Conservation (phyloP, 2,888 invertebrate species). For the Nomada lathburiana region DNA sequence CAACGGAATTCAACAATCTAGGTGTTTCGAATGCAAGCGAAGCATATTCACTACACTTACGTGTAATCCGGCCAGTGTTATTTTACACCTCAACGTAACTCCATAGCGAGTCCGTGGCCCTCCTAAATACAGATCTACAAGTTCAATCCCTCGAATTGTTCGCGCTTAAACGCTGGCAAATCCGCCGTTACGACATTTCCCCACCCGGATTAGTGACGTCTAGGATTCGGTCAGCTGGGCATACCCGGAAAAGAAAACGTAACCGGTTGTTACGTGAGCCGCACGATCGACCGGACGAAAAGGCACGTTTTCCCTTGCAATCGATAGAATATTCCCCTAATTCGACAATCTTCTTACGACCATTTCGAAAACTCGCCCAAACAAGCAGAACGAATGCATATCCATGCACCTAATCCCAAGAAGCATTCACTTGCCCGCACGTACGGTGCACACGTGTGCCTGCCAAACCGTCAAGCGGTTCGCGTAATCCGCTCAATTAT, state of each 20-base stretch:
- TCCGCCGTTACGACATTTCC: constrained; percentile 51
- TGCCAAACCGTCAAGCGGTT: not conserved
- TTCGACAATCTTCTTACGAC: not conserved
- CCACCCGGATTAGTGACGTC: constrained; percentile 46
- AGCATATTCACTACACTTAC: no score
- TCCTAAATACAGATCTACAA: no score
- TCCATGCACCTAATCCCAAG: not conserved
- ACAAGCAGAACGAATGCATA: not conserved
- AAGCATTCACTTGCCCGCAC: not conserved
- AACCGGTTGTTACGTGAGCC: constrained; percentile 68
- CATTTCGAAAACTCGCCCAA: not conserved
- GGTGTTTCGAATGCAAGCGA: no score
- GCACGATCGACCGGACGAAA: constrained; percentile 51
- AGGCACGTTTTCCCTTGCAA: constrained; percentile 48
- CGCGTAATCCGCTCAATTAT: constrained; percentile 1
- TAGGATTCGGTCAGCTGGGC: constrained; percentile 63
- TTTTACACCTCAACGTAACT: no score
- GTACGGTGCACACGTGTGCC: not conserved
- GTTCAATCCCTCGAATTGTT: not conserved
- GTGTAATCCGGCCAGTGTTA: no score
- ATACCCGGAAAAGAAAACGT: constrained; percentile 65
- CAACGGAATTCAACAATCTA: not conserved
- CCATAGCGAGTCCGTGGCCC: no score
- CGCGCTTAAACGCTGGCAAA: constrained; percentile 28
- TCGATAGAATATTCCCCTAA: constrained; percentile 38